Evolutionary conservation across 2,797 vertebrate species (phyloP), one percentile per base, ranked within the genome.

Genomic region (Varecia variegata): DNA sequence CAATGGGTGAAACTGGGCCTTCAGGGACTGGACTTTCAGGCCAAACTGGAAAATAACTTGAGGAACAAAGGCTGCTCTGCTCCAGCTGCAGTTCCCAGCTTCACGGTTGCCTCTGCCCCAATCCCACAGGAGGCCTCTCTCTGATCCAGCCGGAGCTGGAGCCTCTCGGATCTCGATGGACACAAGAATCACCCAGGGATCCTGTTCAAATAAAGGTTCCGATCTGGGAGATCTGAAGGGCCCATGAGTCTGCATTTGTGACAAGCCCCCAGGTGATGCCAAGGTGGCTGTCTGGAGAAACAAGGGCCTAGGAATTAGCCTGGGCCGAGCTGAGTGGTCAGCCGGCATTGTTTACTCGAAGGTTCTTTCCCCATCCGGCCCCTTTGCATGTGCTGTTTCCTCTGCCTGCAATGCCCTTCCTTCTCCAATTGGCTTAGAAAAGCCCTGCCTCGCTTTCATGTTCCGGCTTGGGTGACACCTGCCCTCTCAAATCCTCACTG

Each of bases 41-140:
- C 52, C 88, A 96, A 84, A 65, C 88, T 54, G 84, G 90, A 86
- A 93, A 84, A 17, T 81, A 76, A 32, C 65, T 84, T 73, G 20
- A 62, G 35, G 43, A 58, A 38, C n/a, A 56, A 15, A 1, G 11
- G 25, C 38, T 21, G 25, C 62, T 40, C 73, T 10, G 13, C 14
- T 54, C 7, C 3, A 20, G 74, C 13, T 40, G 60, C 7, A 32
- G 71, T 23, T 30, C 27, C 21, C 18, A 14, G 25, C 50, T 5
- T 30, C 23, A 56, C 30, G 25, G 8, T 5, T 10, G 4, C 58
- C 54, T 15, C 27, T 0, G 20, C 32, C 21, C 8, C n/a, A 3
- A 2, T 17, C 45, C 73, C 4, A 2, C 9, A 11, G 30, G 25
- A 62, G 50, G 32, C 74, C 52, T 56, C 4, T 32, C 54, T 71